These are phyloP conservation scores for Gymnarchus niloticus DNA, from an alignment of 2,113 vertebrate species.

Conservation along the genomic window DNA sequence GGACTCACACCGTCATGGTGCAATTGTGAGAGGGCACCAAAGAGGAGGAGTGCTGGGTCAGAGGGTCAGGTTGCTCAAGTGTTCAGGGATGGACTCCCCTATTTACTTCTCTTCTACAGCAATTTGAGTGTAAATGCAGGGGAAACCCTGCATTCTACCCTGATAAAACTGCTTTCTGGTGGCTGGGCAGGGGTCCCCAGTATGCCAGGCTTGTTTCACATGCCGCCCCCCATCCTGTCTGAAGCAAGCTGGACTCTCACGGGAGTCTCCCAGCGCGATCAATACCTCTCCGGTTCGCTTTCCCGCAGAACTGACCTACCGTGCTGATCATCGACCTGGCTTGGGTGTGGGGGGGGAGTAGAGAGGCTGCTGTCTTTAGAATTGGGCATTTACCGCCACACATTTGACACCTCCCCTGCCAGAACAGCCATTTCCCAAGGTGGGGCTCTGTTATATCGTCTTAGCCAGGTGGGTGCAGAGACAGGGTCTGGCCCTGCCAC, in stretches of 20 bases:
- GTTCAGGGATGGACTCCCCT: not conserved
- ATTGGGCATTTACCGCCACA: not conserved
- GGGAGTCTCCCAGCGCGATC: conserved; percentile 41
- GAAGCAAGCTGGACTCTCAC: not conserved
- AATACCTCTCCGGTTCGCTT: conserved; percentile 47
- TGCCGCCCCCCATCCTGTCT: not conserved
- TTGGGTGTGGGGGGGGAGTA: conserved; percentile 17
- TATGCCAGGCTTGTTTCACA: not conserved
- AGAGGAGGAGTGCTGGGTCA: too few species aligned
- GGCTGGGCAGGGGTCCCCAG: not conserved
- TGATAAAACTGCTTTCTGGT: not conserved
- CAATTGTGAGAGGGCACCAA: too few species aligned
- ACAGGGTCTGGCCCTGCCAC: too few species aligned
- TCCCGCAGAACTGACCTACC: conserved; percentile 40
- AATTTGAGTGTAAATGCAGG: not conserved
- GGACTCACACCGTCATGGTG: too few species aligned
- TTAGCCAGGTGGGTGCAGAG: too few species aligned
- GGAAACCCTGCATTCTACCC: not conserved
- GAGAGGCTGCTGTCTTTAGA: not conserved
- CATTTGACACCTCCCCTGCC: not conserved
- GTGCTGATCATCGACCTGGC: conserved; percentile 48
- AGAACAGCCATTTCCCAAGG: not conserved
- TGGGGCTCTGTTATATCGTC: not conserved
- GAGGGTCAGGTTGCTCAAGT: too few species aligned
- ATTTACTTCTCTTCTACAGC: not conserved